A percentile compares a stretch with the other conserved stretches of the same genome.
Conservation (phyloP, 2,888 invertebrate genomes). For the Cristatella mucedo region DNA sequence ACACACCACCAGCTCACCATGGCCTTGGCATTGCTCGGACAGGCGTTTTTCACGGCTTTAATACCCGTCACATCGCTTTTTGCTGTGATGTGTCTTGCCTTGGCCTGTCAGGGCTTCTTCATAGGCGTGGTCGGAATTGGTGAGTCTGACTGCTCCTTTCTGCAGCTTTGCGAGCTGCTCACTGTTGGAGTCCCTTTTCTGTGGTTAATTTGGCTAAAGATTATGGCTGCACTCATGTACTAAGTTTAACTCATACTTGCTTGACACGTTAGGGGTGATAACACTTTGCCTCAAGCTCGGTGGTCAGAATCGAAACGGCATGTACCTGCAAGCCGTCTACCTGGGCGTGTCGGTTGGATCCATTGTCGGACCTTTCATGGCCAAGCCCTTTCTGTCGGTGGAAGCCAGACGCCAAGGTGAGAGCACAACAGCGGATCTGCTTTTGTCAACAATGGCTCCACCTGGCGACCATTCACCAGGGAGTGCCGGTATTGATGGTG, state of each 20-base stretch:
- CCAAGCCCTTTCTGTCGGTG: conserved; percentile 3
- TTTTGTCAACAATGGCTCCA: no score
- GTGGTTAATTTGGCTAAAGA: no score
- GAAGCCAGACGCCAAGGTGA: background rate
- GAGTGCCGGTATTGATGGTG: no score
- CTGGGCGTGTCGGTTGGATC: conserved; percentile 4
- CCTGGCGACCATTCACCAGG: no score
- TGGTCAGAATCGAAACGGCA: conserved; percentile 6
- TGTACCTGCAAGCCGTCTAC: conserved; percentile 7
- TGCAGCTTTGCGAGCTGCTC: no score
- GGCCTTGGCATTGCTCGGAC: background rate
- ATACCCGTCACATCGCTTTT: background rate
- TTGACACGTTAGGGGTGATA: no score
- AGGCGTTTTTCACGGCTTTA: conserved; percentile 1
- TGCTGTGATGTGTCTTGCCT: conserved; percentile 6
- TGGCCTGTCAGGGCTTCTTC: conserved; percentile 2
- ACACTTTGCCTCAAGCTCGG: conserved; percentile 1
- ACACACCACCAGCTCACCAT: background rate
- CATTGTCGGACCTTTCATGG: conserved; percentile 5
- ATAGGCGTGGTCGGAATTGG: conserved; percentile 7
- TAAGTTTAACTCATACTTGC: no score
- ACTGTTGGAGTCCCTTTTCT: no score
- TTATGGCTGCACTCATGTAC: no score
- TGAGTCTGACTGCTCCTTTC: no score
- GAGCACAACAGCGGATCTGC: no score